Evolutionary conservation across 2,888 invertebrate genomes (phyloP).

Genomic region (Ceraclea dissimilis): DNA sequence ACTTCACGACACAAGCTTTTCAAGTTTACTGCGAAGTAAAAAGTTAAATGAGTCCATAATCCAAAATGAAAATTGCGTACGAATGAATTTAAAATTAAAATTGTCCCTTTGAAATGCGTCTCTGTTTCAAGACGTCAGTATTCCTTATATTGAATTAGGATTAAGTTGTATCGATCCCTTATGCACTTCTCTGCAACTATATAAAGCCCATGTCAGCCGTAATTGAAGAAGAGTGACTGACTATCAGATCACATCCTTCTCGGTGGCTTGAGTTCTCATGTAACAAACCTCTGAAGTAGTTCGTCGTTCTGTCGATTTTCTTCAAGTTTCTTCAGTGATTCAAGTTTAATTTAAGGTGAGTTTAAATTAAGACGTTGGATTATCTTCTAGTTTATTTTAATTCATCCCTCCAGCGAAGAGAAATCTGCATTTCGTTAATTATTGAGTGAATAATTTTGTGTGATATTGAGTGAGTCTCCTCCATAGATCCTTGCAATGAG

Average conservation of each 20-base stretch:
- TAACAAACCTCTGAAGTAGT: slow-evolving; percentile 41
- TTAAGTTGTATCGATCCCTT: not conserved
- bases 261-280: slow-evolving; percentile 5
- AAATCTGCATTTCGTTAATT: no score
- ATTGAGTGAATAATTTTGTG: no score
- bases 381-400: not conserved
- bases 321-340: slow-evolving; percentile 49
- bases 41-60: no score
- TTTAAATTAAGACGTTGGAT: not conserved
- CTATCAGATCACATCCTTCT: slow-evolving; percentile 19
- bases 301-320: slow-evolving; percentile 45
- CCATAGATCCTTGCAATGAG: no score
- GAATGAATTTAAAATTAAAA: no score
- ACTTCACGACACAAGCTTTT: no score
- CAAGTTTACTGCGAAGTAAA: no score
- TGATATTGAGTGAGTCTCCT: no score
- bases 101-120: not conserved
- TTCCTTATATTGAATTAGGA: slow-evolving; percentile 22
- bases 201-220: slow-evolving; percentile 9
- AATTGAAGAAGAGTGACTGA: slow-evolving; percentile 18
- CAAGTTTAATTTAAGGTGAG: not conserved
- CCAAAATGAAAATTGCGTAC: no score
- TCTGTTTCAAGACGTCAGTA: not conserved
- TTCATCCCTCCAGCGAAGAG: no score
- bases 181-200: slow-evolving; percentile 10